Conservation (phyloP, 1,140 invertebrate genomes). For the Oryctes rhinoceros region DNA sequence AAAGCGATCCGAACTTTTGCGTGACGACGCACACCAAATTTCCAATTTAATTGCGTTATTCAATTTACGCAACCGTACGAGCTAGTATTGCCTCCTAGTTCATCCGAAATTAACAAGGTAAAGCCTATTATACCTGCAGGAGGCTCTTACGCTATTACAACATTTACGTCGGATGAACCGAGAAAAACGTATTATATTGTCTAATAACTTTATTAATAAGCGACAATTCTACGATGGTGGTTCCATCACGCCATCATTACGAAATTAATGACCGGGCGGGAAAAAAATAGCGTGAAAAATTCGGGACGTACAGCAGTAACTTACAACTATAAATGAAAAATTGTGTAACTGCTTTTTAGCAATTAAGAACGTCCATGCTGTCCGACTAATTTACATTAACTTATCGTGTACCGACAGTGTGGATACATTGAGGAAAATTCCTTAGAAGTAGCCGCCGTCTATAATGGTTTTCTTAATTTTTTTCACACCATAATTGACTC, state of each 20-base stretch:
- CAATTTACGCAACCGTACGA: background rate
- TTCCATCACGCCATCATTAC: background rate
- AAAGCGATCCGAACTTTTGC: background rate
- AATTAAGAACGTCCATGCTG: background rate
- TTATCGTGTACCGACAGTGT: background rate
- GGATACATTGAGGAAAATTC: background rate
- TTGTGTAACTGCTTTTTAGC: slow-evolving; percentile 21
- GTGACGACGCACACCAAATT: background rate
- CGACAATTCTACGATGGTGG: background rate
- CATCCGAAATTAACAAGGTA: slow-evolving; percentile 3
- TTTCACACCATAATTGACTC: slow-evolving; percentile 11
- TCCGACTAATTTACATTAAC: background rate
- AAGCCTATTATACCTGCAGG: background rate
- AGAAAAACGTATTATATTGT: background rate
- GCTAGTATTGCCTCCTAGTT: background rate
- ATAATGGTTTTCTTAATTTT: background rate
- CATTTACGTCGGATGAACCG: background rate
- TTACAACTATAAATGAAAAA: slow-evolving; percentile 11
- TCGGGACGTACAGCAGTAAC: background rate
- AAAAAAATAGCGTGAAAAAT: slow-evolving; percentile 8
- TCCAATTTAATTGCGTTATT: background rate
- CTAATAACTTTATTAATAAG: slow-evolving; percentile 16
- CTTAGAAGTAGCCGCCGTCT: background rate
- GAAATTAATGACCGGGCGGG: background rate
- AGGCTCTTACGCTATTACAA: slow-evolving; percentile 2